Conservation (phyloP, 64 coral and sea anemone genomes). For the Montipora cactus region DNA sequence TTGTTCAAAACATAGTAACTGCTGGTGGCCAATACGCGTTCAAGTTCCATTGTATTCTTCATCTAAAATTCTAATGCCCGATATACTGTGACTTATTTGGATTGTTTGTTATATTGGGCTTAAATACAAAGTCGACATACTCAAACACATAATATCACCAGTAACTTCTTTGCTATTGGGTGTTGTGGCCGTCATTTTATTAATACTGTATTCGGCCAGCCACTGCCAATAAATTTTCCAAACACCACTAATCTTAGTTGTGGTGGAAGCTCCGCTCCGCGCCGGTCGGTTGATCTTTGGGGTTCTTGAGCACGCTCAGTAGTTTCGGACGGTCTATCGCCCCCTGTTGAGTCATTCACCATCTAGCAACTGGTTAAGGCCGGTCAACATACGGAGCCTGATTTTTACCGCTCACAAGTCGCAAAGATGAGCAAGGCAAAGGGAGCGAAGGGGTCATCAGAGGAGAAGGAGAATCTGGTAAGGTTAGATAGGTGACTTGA, state of each 20-base stretch:
- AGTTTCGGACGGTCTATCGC: too few species aligned
- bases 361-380: neutral
- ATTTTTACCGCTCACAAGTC: neutral
- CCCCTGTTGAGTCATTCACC: neutral
- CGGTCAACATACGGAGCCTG: neutral
- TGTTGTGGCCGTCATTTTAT: neutral
- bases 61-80: neutral
- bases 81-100: neutral
- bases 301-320: neutral
- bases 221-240: conserved; percentile 23
- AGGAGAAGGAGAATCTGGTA: conserved; percentile 51
- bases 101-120: conserved; percentile 44
- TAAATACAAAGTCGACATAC: conserved; percentile 26
- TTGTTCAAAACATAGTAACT: neutral
- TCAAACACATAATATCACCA: conserved; percentile 3
- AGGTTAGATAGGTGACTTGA: neutral
- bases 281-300: neutral
- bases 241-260: neutral
- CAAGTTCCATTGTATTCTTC: conserved; percentile 1
- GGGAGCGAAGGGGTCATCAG: neutral
- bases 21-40: neutral
- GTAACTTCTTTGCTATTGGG: conserved; percentile 20
- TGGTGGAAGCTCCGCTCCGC: neutral
- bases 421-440: conserved; percentile 32
- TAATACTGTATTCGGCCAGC: conserved; percentile 49